phyloP scores from a whole-genome alignment of 1,140 invertebrate genomes.

The Drosophila repletoides region DNA sequence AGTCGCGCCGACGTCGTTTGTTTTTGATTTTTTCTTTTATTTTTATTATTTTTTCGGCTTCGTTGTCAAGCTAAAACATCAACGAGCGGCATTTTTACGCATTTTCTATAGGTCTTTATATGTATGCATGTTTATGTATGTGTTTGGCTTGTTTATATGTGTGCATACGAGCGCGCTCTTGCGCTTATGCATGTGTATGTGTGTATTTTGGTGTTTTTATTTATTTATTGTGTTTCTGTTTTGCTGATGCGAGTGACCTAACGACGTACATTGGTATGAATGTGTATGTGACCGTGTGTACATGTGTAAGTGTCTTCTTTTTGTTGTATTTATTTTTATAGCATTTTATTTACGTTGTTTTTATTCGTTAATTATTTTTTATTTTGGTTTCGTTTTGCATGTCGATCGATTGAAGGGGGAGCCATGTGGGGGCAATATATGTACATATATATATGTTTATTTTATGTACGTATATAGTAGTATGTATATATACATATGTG shows the following conservation, averaged over 20 bases:
- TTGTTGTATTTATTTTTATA: slow-evolving; percentile 63
- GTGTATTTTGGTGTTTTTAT: slow-evolving; percentile 76
- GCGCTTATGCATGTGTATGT: slow-evolving; percentile 10
- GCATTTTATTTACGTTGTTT: slow-evolving; percentile 63
- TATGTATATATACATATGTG: neutral
- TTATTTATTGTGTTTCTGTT: slow-evolving; percentile 79
- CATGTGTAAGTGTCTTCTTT: slow-evolving; percentile 51
- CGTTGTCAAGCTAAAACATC: slow-evolving; percentile 77
- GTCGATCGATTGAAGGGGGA: slow-evolving; percentile 69
- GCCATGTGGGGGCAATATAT: slow-evolving; percentile 57
- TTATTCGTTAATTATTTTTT: slow-evolving; percentile 78
- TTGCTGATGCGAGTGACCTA: slow-evolving; percentile 62
- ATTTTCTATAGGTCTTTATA: slow-evolving; percentile 66
- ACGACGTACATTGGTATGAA: slow-evolving; percentile 33
- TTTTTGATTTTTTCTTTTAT: slow-evolving; percentile 31
- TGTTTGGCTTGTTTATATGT: slow-evolving; percentile 21
- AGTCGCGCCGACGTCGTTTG: slow-evolving; percentile 60
- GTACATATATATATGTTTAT: slow-evolving; percentile 3
- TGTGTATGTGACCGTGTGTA: slow-evolving; percentile 7
- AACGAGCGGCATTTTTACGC: slow-evolving; percentile 79
- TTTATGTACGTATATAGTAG: too few relatives aligned
- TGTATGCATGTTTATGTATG: slow-evolving; percentile 29
- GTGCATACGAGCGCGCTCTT: neutral
- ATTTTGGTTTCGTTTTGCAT: slow-evolving; percentile 79
- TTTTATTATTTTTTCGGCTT: slow-evolving; percentile 18